Evolutionary conservation across 2,797 vertebrate genomes (phyloP).

Genomic region (Enteromius unitaeniatus): DNA sequence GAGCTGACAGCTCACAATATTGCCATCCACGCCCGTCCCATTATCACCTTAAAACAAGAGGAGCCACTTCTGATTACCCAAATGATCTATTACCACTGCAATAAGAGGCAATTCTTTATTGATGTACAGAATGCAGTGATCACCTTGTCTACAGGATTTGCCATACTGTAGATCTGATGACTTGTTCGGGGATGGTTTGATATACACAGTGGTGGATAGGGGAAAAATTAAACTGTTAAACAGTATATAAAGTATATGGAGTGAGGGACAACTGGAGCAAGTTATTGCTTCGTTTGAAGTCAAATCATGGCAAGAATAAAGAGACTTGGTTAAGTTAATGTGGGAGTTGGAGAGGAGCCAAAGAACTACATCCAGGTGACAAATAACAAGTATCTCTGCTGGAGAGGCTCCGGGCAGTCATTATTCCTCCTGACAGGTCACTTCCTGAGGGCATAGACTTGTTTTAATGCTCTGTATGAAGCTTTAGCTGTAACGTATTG

Average conservation of each 20-base stretch:
- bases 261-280: constrained; percentile 4
- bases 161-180: not conserved
- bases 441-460: constrained; percentile 70
- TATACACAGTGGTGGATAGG: not conserved
- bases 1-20: constrained; percentile 49
- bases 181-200: constrained; percentile 24
- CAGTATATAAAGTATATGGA: constrained; percentile 40
- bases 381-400: constrained; percentile 48
- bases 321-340: constrained; percentile 36
- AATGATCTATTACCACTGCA: constrained; percentile 29
- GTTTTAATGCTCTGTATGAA: constrained; percentile 73
- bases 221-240: not conserved
- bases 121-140: constrained; percentile 33
- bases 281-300: constrained; percentile 35
- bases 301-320: constrained; percentile 41
- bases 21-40: constrained; percentile 36
- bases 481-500: constrained; percentile 63
- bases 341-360: constrained; percentile 29
- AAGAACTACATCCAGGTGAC: constrained; percentile 38
- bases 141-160: constrained; percentile 18
- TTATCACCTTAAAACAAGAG: constrained; percentile 40
- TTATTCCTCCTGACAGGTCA: constrained; percentile 66
- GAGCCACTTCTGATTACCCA: constrained; percentile 21
- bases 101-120: constrained; percentile 28
- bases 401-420: constrained; percentile 42